Evolutionary conservation across 2,888 invertebrate species (phyloP), one percentile per base, ranked within the genome.

Genomic region (Yponomeuta plumbellus): DNA sequence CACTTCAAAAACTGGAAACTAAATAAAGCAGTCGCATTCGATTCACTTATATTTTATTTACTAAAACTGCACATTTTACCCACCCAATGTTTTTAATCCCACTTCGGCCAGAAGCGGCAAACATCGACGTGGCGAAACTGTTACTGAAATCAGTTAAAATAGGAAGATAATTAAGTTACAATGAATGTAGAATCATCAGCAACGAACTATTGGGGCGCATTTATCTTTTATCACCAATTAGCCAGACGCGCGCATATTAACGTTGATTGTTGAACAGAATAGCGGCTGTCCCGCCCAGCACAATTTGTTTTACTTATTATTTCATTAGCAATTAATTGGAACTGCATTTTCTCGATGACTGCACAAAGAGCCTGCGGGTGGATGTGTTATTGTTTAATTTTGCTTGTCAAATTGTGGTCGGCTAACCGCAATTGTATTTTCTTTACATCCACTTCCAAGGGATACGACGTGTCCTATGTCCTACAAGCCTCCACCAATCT

Each of bases 261-360:
- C 65, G 56, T 63, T 44, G 40, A 63, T 44, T 17, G 44, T 34
- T 61, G n/a, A 61, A 61, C n/a, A 20, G n/a, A 61, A 61, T 17
- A 20, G 40, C 22, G 40, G 22, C 22, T 34, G 62, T 22, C 21
- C 21, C 61, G 23, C 26, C 34, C 58, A 26, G 63, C 40, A 63
- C 63, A 63, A 63, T 44, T 61, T 26, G 23, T 61, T 23, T 65
- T 56, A 34, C 44, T 52, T 52, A 52, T 52, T 17, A 52, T 52
- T 23, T 62, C 61, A 66, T 52, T 52, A 62, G 44, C 52, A 44
- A 22, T 65, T 65, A 65, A 65, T 65, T 65, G 22, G 17, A 56
- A 26, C 23, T 20, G 65, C 21, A 56, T 65, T 56, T 56, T 34
- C 56, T 57, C 56, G 23, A 26, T 65, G 23, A 56, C 39, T 65